These are phyloP conservation scores for Lochmaea crataegi DNA, from an alignment of 2,888 invertebrate species.

Conservation along the genomic window DNA sequence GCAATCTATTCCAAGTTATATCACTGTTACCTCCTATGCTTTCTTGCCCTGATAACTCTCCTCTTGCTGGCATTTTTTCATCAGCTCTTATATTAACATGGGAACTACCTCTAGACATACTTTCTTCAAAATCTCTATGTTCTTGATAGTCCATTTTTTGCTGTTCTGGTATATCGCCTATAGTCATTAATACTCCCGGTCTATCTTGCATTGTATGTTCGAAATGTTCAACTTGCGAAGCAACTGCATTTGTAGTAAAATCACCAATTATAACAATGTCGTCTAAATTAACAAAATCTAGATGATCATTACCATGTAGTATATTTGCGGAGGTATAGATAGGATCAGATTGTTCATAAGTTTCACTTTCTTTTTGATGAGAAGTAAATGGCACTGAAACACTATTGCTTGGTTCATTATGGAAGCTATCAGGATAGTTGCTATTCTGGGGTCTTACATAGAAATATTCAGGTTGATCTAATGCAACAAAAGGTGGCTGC, in stretches of 20 bases:
- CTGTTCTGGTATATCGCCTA: conserved; percentile 55
- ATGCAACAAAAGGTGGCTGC: conserved; percentile 38
- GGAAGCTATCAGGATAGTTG: conserved; percentile 23
- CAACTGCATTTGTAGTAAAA: conserved; percentile 57
- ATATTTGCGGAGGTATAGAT: conserved; percentile 57
- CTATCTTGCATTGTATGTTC: conserved; percentile 55
- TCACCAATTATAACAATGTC: conserved; percentile 63
- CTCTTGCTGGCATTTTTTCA: conserved; percentile 88
- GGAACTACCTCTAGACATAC: conserved; percentile 67
- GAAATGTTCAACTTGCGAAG: conserved; percentile 60
- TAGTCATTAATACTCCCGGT: conserved; percentile 60
- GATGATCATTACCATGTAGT: conserved; percentile 53
- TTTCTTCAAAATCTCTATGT: conserved; percentile 62
- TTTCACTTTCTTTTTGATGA: conserved; percentile 35
- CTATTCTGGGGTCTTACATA: conserved; percentile 39
- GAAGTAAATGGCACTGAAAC: conserved; percentile 37
- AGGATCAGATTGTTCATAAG: conserved; percentile 53
- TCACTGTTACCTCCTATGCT: conserved; percentile 85
- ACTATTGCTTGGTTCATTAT: conserved; percentile 27
- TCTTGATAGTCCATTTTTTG: conserved; percentile 47
- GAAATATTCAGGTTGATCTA: conserved; percentile 44
- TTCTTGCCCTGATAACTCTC: conserved; percentile 88
- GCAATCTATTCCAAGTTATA: conserved; percentile 80
- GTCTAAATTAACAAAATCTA: conserved; percentile 68
- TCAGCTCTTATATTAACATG: conserved; percentile 86